These are phyloP conservation scores for Apeltes quadracus DNA, from an alignment of 2,113 vertebrate genomes.

Conservation along the genomic window DNA sequence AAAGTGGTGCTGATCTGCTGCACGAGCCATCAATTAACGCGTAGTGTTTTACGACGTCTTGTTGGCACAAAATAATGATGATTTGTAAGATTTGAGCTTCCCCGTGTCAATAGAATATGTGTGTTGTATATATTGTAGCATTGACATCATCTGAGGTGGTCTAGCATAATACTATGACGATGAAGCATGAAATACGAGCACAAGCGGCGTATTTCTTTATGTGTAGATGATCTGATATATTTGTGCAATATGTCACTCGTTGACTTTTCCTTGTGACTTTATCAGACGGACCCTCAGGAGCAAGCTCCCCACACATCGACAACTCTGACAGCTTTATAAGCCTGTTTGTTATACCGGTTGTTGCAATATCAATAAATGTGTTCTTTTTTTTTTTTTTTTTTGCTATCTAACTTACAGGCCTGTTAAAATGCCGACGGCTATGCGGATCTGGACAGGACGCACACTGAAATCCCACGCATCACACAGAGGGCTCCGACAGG, in stretches of 20 bases:
- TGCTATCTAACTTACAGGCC: slow-evolving; percentile 13
- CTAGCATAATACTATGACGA: neutral
- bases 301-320: neutral
- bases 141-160: neutral
- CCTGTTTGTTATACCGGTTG: slow-evolving; percentile 16
- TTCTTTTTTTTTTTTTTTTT: neutral
- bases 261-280: neutral
- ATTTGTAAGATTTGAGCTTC: neutral
- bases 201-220: neutral
- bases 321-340: slow-evolving; percentile 30
- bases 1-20: neutral
- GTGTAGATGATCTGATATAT: neutral
- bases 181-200: neutral
- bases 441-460: slow-evolving; percentile 43
- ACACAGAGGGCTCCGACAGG: slow-evolving; percentile 32
- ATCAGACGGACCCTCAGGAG: neutral
- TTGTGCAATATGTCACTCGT: neutral
- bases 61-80: neutral
- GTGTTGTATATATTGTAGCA: neutral
- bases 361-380: slow-evolving; percentile 5
- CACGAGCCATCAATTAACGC: neutral
- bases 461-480: slow-evolving; percentile 53
- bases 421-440: slow-evolving; percentile 37
- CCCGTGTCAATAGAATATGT: neutral
- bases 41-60: neutral